Evolutionary conservation across 1,140 invertebrate genomes (phyloP), one percentile per base, ranked within the genome.

Genomic region (Drosophila kurseongensis): DNA sequence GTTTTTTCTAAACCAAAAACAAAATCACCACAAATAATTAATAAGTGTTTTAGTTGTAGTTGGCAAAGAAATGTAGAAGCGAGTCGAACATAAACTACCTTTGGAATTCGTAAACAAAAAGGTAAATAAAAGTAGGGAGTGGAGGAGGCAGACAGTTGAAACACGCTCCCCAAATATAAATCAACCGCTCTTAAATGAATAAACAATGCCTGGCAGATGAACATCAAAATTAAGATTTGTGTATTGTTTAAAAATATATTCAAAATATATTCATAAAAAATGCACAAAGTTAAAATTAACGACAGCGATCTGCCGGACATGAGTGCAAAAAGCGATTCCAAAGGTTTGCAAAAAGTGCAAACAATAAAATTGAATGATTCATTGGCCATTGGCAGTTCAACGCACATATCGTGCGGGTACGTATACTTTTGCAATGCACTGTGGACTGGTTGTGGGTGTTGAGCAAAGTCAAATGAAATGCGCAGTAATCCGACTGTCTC

Each of bases 271-370:
- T 61, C 63, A 63, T 29, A 23, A 23, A 74, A 61, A 75, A 50
- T 36, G 18, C 44, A 65, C 32, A 55, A 60, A 41, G 7, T 72
- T 38, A 56, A 36, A 74, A 50, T 74, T 77, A 79, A 67, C 36
- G 54, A 71, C 71, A 60, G 45, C 47, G 23, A 81, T 59, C 38
- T 88, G 78, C 71, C 75, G 75, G 78, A 86, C 72, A 88, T 63
- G 40, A 75, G 59, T 59, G 57, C 47, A 61, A 73, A 51, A 75
- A 68, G 38, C 36, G 32, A 18, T 52, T 48, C 9, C 18, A 73
- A 47, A 60, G 55, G 52, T 40, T 59, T 12, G 57, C 8, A 58
- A 48, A 58, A 76, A 72, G 47, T 42, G 40, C 29, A 44, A 73
- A 52, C 57, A 72, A 60, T 62, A 47, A 62, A 67, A 56, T 42